Conservation (phyloP, 2,888 invertebrate species). For the Nomada lathburiana region DNA sequence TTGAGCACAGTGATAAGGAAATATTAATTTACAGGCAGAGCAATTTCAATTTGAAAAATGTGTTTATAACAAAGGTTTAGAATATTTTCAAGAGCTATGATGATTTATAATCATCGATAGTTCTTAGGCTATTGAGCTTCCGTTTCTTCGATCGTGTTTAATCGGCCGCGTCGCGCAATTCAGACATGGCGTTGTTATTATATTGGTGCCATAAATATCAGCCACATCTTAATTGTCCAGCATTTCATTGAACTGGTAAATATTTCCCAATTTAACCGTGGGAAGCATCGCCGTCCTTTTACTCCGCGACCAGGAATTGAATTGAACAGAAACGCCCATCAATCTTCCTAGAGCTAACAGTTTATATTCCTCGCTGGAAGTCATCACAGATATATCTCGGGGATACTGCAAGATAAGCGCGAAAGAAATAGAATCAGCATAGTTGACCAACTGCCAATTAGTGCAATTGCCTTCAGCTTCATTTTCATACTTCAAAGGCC, state of each 20-base stretch:
- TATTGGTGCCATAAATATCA: slow-evolving; percentile 73
- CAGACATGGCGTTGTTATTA: slow-evolving; percentile 71
- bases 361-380: background rate
- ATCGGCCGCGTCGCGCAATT: slow-evolving; percentile 77
- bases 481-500: background rate
- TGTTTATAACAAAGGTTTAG: too few relatives aligned
- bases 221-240: slow-evolving; percentile 63
- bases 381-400: background rate
- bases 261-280: slow-evolving; percentile 43
- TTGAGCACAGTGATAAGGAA: too few relatives aligned
- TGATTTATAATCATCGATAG: too few relatives aligned
- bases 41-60: too few relatives aligned
- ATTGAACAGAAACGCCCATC: slow-evolving; percentile 19
- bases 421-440: background rate
- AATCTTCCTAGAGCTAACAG: slow-evolving; percentile 6
- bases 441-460: background rate
- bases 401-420: background rate
- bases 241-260: slow-evolving; percentile 22
- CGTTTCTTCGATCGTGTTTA: slow-evolving; percentile 71
- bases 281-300: slow-evolving; percentile 55
- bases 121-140: slow-evolving; percentile 10
- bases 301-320: slow-evolving; percentile 34
- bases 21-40: too few relatives aligned
- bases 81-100: too few relatives aligned
- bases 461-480: background rate